Evolutionary conservation across 2,113 vertebrate species (phyloP).

Genomic region (Aviceda subcristata): DNA sequence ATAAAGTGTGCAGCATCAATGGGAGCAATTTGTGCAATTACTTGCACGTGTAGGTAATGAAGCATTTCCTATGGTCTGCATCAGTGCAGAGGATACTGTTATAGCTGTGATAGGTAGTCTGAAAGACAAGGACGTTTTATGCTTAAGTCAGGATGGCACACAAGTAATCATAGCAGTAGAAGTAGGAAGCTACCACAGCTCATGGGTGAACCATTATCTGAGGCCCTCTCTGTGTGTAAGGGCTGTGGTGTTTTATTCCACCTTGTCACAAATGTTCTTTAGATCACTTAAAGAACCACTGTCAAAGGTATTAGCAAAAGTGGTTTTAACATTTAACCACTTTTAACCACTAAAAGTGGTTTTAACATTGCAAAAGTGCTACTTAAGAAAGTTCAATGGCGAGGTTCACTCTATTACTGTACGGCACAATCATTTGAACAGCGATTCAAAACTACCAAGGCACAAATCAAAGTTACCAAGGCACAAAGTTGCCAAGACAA

Average conservation of each 20-base stretch:
- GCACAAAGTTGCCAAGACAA: not conserved
- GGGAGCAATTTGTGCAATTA: conserved; percentile 13
- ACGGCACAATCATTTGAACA: rapidly evolving
- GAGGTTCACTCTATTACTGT: not conserved
- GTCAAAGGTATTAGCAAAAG: not conserved
- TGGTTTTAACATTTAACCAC: not conserved
- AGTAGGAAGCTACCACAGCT: conserved; percentile 23
- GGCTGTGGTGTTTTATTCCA: not conserved
- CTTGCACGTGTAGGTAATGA: conserved; percentile 26
- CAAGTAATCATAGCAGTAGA: not conserved
- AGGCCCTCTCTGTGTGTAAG: not conserved
- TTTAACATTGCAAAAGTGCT: not conserved
- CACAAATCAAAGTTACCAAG: not conserved
- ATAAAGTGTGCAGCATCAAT: conserved; percentile 15
- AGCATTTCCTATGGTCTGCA: conserved; percentile 27
- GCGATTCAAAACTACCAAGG: not conserved
- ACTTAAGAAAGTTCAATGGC: not conserved
- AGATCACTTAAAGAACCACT: not conserved
- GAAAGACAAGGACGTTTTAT: conserved; percentile 31
- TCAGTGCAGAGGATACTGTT: not conserved
- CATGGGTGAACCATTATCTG: conserved; percentile 39
- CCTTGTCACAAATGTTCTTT: not conserved
- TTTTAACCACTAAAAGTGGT: no score
- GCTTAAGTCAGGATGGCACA: conserved; percentile 20
- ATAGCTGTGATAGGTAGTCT: conserved; percentile 35